Conservation (phyloP, 1,140 invertebrate species). For the Chironomus tepperi region DNA sequence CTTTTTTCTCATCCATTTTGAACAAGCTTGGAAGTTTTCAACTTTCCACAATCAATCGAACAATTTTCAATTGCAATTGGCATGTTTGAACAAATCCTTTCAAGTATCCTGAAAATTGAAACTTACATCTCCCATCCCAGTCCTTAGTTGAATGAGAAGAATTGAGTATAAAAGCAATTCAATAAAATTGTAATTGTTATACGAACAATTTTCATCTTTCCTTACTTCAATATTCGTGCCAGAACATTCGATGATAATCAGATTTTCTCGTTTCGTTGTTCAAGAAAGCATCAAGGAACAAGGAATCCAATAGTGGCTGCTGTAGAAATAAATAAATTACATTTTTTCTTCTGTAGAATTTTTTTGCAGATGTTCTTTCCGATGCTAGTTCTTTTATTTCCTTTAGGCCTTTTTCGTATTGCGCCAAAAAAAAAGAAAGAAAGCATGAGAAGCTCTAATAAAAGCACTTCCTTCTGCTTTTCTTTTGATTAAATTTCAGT, state of each 20-base stretch:
- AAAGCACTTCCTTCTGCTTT: not conserved
- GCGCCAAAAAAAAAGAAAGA: not conserved
- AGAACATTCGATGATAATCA: constrained; percentile 1
- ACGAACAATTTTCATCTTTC: not conserved
- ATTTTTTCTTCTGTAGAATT: not conserved
- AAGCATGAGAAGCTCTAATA: not conserved
- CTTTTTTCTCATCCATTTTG: too few species aligned
- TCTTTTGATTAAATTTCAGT: not conserved
- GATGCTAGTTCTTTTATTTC: not conserved
- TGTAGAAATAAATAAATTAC: constrained; percentile 5
- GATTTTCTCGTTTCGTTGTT: not conserved
- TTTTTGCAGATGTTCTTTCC: constrained; percentile 1
- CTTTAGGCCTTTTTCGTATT: not conserved
- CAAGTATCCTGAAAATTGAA: too few species aligned
- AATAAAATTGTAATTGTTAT: not conserved
- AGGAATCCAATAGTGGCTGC: not conserved
- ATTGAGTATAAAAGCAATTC: not conserved
- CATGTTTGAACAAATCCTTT: too few species aligned
- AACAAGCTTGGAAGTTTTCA: too few species aligned
- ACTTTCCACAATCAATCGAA: too few species aligned
- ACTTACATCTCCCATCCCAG: too few species aligned
- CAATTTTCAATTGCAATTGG: too few species aligned
- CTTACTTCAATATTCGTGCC: not conserved
- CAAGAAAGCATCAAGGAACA: not conserved
- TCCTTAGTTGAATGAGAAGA: too few species aligned